These are phyloP conservation scores for Bellardia pandia DNA, from an alignment of 2,888 invertebrate species.

Conservation along the genomic window DNA sequence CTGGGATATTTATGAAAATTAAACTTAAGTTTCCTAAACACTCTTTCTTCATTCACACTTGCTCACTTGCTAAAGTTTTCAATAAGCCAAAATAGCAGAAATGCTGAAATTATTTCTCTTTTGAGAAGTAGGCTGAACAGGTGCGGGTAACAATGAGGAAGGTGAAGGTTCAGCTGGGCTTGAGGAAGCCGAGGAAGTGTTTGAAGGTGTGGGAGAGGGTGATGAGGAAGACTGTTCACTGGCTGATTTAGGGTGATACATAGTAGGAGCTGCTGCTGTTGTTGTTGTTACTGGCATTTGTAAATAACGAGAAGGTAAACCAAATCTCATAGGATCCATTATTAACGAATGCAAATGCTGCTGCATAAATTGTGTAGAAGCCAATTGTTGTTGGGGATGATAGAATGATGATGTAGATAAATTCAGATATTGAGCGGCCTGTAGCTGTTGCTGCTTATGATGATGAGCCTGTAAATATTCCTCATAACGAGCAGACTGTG, in stretches of 20 bases:
- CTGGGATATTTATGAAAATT: background rate
- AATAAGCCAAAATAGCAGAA: slow-evolving; percentile 83
- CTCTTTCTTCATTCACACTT: background rate
- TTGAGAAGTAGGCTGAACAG: slow-evolving; percentile 72
- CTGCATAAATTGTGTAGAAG: slow-evolving; percentile 74
- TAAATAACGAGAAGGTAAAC: background rate
- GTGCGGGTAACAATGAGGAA: slow-evolving; percentile 42
- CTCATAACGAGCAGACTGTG: slow-evolving; percentile 54
- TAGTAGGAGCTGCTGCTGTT: background rate
- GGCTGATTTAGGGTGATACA: background rate
- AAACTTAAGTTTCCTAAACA: background rate
- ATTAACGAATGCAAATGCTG: slow-evolving; percentile 72
- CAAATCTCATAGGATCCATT: slow-evolving; percentile 39
- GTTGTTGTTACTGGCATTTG: background rate
- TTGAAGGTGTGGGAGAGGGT: background rate
- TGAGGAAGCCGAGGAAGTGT: slow-evolving; percentile 10
- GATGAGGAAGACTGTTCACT: background rate
- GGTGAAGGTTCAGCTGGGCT: background rate
- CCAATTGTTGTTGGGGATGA: slow-evolving; percentile 72
- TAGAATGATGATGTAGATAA: slow-evolving; percentile 73
- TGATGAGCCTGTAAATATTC: slow-evolving; percentile 64
- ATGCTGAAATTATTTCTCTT: slow-evolving; percentile 83
- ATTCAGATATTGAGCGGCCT: slow-evolving; percentile 65
- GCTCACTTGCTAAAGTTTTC: background rate
- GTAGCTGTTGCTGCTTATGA: slow-evolving; percentile 71